Percentiles rank a stretch among this genome's conserved stretches.
Evolutionary conservation across 2,797 vertebrate genomes (phyloP).

Genomic region (Brachyrhaphis roseni): DNA sequence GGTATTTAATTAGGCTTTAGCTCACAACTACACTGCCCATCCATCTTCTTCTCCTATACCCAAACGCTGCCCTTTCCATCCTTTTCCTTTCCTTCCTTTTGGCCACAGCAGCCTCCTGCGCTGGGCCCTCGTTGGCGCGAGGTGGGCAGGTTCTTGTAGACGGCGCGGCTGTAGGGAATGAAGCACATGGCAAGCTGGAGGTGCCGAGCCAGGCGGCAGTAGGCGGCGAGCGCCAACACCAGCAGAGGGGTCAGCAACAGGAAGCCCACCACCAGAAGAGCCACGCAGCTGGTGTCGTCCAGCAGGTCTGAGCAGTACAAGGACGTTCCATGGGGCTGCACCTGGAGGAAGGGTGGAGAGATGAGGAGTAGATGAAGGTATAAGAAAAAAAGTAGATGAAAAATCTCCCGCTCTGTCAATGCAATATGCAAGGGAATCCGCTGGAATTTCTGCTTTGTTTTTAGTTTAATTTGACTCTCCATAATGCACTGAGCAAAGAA

Average conservation of each 20-base stretch:
- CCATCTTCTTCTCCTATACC: conserved; percentile 56
- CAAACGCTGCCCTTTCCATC: conserved; percentile 80
- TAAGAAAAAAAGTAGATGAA: neutral
- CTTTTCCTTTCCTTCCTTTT: conserved; percentile 62
- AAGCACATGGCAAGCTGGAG: conserved; percentile 91
- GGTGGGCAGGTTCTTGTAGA: conserved; percentile 86
- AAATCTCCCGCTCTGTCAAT: neutral
- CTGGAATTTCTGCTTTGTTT: neutral
- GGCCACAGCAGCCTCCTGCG: conserved; percentile 69
- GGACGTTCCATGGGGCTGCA: conserved; percentile 80
- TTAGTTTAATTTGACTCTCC: neutral
- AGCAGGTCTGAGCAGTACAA: conserved; percentile 83
- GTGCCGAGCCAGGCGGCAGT: conserved; percentile 88
- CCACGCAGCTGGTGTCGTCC: conserved; percentile 84
- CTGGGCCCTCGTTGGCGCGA: conserved; percentile 49
- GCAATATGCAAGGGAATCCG: neutral
- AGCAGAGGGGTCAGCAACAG: conserved; percentile 88
- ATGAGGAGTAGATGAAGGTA: neutral
- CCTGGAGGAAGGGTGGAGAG: conserved; percentile 70
- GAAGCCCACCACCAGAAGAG: conserved; percentile 89
- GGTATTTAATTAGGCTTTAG: conserved; percentile 42
- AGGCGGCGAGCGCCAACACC: conserved; percentile 89
- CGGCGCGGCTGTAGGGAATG: conserved; percentile 90
- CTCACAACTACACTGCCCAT: conserved; percentile 19
- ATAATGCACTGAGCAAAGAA: conserved; percentile 16